phyloP scores from a whole-genome alignment of 2,113 vertebrate genomes.

The Brachyhypopomus occidentalis region DNA sequence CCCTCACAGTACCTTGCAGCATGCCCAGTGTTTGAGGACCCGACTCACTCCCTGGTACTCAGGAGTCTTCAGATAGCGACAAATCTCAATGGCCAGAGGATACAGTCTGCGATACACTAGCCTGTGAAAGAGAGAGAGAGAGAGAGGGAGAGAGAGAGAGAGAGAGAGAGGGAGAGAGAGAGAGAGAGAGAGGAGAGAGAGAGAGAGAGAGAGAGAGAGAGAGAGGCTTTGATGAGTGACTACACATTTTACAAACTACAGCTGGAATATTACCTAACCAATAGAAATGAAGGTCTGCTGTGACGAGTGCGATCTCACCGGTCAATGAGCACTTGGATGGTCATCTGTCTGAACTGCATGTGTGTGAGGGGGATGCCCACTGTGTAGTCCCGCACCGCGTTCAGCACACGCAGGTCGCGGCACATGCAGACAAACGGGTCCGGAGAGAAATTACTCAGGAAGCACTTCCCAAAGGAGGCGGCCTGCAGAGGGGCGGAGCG shows the following conservation, averaged over 20 bases:
- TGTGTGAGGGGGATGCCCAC: conserved; percentile 86
- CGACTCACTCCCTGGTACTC: conserved; percentile 93
- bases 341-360: conserved; percentile 90
- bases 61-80: conserved; percentile 88
- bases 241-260: too few species aligned
- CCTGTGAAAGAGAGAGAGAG: conserved; percentile 66
- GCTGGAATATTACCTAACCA: not conserved
- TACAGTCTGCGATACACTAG: conserved; percentile 91
- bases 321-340: conserved; percentile 87
- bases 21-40: conserved; percentile 95
- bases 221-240: too few species aligned
- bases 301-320: conserved; percentile 68
- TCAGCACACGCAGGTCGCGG: conserved; percentile 83
- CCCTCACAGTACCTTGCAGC: conserved; percentile 82
- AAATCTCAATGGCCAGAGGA: conserved; percentile 88
- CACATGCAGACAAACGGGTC: conserved; percentile 82
- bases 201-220: too few species aligned
- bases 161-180: not conserved
- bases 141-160: not conserved
- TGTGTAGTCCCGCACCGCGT: conserved; percentile 82
- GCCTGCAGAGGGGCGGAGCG: conserved; percentile 69
- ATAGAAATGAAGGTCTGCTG: not conserved
- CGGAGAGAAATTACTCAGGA: conserved; percentile 80
- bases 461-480: conserved; percentile 87
- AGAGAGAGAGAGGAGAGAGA: not conserved